Evolutionary conservation across 2,888 invertebrate genomes (phyloP), one percentile per base, ranked within the genome.

Genomic region (Tipula lateralis): DNA sequence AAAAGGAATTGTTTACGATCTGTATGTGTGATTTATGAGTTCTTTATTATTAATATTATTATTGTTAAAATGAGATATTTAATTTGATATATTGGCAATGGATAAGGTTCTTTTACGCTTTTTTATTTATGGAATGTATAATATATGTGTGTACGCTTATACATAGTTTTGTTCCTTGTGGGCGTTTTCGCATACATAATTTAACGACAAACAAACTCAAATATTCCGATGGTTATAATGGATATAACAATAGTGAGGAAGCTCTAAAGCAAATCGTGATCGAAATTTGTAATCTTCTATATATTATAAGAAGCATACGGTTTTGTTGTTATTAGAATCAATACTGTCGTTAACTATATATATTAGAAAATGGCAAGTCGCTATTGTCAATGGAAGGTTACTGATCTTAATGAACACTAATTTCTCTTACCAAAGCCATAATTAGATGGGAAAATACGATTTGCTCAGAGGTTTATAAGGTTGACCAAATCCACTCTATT

Each of bases 1-100:
- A 66, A 66, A 66, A 66, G 66, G 66, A 66, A 66, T 66, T 66
- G 66, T 66, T 66, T 66, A 66, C 66, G 66, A 66, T 66, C 66
- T 66, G 66, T 24, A 66, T 66, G 66, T 66, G 24, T 66, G 66
- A 66, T 66, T 66, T 66, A 66, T 66, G 66, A 19, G 66, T 66
- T 66, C 66, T 66, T 66, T 66, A 66, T 66, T 66, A 66, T 66
- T 66, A 66, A 66, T 66, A 66, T 66, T 66, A 66, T 66, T 24
- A 66, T 66, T 66, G 66, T 66, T 66, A 66, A 66, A 66, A 66
- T 66, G 66, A 66, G 66, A 66, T 66, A 66, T 66, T 66, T 66
- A 66, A 66, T 66, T 66, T 66, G 66, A 66, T 66, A 66, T 66
- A 66, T 66, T 24, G 66, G 66, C 66, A 66, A 19, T 66, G 66